Evolutionary conservation across 2,113 vertebrate species (phyloP).

Genomic region (Campylomormyrus numenius): DNA sequence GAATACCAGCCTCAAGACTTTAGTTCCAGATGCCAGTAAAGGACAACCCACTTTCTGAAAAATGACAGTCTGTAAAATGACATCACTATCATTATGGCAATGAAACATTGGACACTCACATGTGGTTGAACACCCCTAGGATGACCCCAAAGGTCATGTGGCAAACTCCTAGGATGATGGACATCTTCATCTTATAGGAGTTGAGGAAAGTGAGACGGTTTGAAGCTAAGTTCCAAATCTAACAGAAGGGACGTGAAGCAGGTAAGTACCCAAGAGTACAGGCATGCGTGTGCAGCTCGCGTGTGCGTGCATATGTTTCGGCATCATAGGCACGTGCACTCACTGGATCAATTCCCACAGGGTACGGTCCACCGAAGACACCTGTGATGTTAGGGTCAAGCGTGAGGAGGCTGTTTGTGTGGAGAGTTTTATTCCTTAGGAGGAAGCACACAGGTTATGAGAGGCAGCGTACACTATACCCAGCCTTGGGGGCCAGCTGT

Average conservation of each 20-base stretch:
- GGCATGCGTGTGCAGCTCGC: not conserved
- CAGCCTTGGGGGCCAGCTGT: not conserved
- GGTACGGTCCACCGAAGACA: conserved; percentile 82
- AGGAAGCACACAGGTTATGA: not conserved
- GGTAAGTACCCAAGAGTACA: not conserved
- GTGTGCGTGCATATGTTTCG: not conserved
- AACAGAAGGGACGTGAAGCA: conserved; percentile 10
- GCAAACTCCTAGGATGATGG: conserved; percentile 82
- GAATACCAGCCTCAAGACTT: not conserved
- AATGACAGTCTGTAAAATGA: not conserved
- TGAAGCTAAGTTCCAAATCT: conserved; percentile 93
- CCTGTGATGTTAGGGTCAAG: conserved; percentile 82
- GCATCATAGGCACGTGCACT: conserved; percentile 38
- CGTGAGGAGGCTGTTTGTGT: conserved; percentile 58
- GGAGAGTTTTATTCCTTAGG: conserved; percentile 63
- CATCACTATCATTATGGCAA: not conserved
- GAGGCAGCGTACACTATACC: not conserved
- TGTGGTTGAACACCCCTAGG: conserved; percentile 86
- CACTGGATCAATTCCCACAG: conserved; percentile 91
- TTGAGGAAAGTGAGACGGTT: conserved; percentile 94
- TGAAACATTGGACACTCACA: conserved; percentile 71
- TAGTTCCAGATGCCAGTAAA: not conserved
- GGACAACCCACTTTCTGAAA: not conserved
- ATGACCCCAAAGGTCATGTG: conserved; percentile 94
- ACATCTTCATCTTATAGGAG: conserved; percentile 99